Conservation (phyloP, 2,113 vertebrate genomes). For the Microcebus ravelobensis region DNA sequence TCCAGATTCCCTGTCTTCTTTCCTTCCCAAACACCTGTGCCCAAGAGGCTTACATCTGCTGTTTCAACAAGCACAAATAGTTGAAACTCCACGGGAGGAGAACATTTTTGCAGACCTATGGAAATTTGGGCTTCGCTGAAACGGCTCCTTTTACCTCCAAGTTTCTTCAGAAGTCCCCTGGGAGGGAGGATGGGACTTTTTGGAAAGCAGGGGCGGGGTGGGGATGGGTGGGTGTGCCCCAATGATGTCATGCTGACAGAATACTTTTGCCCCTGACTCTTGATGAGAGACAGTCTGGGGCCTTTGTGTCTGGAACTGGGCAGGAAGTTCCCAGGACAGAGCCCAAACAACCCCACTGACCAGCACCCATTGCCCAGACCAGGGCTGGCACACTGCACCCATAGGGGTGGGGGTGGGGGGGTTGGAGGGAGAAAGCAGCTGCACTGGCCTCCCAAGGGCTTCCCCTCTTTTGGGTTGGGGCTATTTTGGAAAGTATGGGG, state of each 20-base stretch:
- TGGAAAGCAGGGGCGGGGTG: background rate
- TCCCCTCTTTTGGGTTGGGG: background rate
- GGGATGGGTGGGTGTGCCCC: background rate
- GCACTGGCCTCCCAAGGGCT: background rate
- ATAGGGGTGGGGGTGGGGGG: fast-evolving
- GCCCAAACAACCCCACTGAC: no score
- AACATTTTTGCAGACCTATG: background rate
- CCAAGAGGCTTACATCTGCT: background rate
- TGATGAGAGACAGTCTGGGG: background rate
- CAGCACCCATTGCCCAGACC: background rate
- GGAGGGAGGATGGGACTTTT: background rate
- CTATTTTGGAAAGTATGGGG: background rate
- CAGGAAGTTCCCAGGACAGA: background rate
- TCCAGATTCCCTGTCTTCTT: background rate
- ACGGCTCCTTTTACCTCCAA: background rate
- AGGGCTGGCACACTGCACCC: background rate
- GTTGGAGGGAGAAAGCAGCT: background rate
- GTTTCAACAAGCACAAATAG: background rate
- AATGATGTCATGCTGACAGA: background rate
- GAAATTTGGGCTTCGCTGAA: background rate
- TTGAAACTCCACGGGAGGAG: background rate
- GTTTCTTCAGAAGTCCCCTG: background rate
- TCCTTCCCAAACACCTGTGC: background rate
- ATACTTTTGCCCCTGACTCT: background rate
- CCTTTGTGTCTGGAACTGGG: background rate